These are phyloP conservation scores for Phenganax stokvisi DNA, from an alignment of 92 coral and sea anemone species.

Conservation along the genomic window DNA sequence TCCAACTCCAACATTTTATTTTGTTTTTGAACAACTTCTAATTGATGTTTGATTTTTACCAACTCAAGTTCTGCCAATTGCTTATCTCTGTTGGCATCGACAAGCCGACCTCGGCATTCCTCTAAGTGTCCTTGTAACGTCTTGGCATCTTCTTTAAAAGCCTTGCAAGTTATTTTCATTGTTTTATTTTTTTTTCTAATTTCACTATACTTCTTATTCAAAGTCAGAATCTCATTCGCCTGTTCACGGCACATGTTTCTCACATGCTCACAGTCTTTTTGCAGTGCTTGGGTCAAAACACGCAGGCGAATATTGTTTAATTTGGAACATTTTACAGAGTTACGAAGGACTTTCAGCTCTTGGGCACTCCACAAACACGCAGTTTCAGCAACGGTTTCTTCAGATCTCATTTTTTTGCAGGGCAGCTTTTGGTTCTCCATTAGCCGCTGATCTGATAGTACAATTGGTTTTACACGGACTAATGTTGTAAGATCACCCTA, in stretches of 20 bases:
- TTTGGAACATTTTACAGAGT: slow-evolving; percentile 69
- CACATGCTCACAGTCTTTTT: slow-evolving; percentile 51
- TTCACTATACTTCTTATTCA: slow-evolving; percentile 57
- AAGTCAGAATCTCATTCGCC: slow-evolving; percentile 42
- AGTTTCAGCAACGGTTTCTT: slow-evolving; percentile 7
- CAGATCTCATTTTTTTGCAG: neutral
- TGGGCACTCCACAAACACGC: slow-evolving; percentile 66
- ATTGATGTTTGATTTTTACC: slow-evolving; percentile 50
- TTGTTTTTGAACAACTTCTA: slow-evolving; percentile 40
- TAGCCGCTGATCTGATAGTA: neutral
- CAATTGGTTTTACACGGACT: neutral
- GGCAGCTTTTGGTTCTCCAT: neutral
- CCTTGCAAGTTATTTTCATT: slow-evolving; percentile 71
- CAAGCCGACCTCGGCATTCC: slow-evolving; percentile 48
- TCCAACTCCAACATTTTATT: slow-evolving; percentile 45
- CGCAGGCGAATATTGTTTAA: slow-evolving; percentile 73
- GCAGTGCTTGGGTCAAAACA: slow-evolving; percentile 59
- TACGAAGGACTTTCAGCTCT: slow-evolving; percentile 66
- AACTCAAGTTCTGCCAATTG: slow-evolving; percentile 48
- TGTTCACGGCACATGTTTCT: slow-evolving; percentile 49
- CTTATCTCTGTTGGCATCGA: slow-evolving; percentile 37
- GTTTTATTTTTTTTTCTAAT: slow-evolving; percentile 39
- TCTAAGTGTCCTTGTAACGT: slow-evolving; percentile 44
- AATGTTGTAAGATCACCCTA: slow-evolving; percentile 5
- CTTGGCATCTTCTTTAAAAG: slow-evolving; percentile 78